Evolutionary conservation across 1,140 invertebrate genomes (phyloP), one percentile per base, ranked within the genome.

Genomic region (Vanessa atalanta): DNA sequence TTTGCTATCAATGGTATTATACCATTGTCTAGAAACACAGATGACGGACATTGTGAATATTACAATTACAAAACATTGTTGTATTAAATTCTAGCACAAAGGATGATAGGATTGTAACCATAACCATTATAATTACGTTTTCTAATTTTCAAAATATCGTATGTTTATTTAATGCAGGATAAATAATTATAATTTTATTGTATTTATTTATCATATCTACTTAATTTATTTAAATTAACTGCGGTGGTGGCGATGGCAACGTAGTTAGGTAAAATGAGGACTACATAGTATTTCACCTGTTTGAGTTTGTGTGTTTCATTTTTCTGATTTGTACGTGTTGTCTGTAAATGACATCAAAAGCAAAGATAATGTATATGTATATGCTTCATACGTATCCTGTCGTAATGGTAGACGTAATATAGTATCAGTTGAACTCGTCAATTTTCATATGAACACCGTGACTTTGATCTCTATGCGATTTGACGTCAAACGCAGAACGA

Each of bases 401-500:
- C 53, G 53, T 57, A 6, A 23, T 57, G n/a, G 2, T 53, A 16
- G 50, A 23, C 57, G 13, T 15, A 61, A 61, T 15, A 26, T 15
- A 31, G 31, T 61, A 37, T n/a, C 13, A 31, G 23, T 37, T 37
- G 16, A 57, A 20, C 7, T 11, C 4, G 2, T 26, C 31, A 13
- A 11, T 55, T 57, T 47, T 14, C 9, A 47, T 47, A 15, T 57
- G 16, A 69, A 47, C n/a, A 60, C 12, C 26, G 16, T 4, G 43
- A 57, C 26, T 14, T 67, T 57, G 55, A 57, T 61, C 57, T 61
- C 57, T 16, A 8, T 47, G 43, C 47, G 15, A 20, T 47, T 43
- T 68, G 37, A 61, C 57, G 57, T 61, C 57, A 61, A 31, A 15
- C 13, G 5, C 31, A 37, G 53, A 61, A 61, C 14, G 23, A 61